These are phyloP conservation scores for Euglossa dilemma DNA, from an alignment of 1,140 invertebrate species.

Conservation along the genomic window DNA sequence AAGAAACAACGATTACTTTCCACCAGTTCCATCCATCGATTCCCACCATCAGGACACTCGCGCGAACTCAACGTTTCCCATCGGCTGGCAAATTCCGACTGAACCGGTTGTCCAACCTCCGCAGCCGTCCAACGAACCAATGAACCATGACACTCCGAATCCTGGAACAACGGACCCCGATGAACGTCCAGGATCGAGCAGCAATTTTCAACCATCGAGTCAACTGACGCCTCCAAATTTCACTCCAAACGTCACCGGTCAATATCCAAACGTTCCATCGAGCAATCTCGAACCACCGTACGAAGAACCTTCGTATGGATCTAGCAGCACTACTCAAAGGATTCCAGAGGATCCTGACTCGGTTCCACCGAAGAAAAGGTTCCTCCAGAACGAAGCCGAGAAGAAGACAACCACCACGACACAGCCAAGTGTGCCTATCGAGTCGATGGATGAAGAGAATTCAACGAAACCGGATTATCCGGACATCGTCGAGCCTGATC, in stretches of 20 bases:
- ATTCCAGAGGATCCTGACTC: neutral
- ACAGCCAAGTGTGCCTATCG: conserved; percentile 55
- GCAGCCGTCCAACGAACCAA: neutral
- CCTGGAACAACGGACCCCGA: too few species aligned
- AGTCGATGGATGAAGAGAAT: conserved; percentile 62
- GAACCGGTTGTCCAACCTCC: neutral
- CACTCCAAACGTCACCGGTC: neutral
- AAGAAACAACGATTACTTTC: neutral
- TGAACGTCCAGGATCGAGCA: neutral
- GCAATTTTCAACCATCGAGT: neutral
- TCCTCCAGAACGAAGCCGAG: neutral
- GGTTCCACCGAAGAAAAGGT: neutral
- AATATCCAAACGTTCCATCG: neutral
- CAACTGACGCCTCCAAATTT: neutral
- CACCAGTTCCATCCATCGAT: neutral
- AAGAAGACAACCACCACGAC: neutral
- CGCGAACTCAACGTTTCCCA: neutral
- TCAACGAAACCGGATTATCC: neutral
- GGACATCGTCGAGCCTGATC: conserved; percentile 42
- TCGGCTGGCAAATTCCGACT: conserved; percentile 2
- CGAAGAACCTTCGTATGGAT: neutral
- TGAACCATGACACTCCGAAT: neutral
- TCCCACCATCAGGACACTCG: neutral
- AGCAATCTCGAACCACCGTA: neutral
- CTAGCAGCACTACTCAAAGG: neutral